A percentile compares a stretch with the other conserved stretches of the same genome.
These are phyloP conservation scores for Platycercus adscitus DNA, from an alignment of 2,113 vertebrate species.

Conservation along the genomic window DNA sequence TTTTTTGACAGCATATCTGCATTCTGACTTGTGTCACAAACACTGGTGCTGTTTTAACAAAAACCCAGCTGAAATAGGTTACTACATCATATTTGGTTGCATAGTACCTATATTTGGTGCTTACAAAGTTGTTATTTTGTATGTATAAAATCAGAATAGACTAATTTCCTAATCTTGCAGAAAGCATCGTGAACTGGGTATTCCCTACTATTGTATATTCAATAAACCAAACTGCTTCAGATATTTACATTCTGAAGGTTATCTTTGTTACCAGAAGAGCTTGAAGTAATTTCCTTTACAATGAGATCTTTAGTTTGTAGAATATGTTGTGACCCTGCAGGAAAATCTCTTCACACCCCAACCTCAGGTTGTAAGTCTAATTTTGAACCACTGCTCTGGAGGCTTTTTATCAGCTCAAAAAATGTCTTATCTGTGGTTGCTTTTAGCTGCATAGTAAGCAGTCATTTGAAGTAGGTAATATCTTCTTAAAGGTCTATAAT, in stretches of 20 bases:
- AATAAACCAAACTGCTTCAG: neutral
- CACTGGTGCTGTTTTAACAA: neutral
- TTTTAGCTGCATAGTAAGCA: slow-evolving; percentile 30
- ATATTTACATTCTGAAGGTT: slow-evolving; percentile 41
- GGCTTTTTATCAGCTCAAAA: slow-evolving; percentile 13
- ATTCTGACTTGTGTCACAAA: neutral
- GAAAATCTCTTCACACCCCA: neutral
- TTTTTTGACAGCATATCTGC: neutral
- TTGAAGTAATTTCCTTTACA: slow-evolving; percentile 37
- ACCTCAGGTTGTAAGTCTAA: neutral
- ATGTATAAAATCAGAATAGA: neutral
- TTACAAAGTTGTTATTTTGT: neutral
- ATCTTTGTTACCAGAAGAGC: slow-evolving; percentile 38
- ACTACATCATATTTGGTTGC: neutral
- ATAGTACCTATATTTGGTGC: neutral
- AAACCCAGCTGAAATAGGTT: neutral
- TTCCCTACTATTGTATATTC: neutral
- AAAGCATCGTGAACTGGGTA: neutral
- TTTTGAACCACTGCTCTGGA: neutral
- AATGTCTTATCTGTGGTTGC: slow-evolving; percentile 22
- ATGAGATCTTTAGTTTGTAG: neutral
- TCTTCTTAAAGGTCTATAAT: neutral
- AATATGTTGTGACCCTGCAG: neutral
- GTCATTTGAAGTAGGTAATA: neutral
- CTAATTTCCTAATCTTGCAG: neutral